Evolutionary conservation across 1,140 invertebrate genomes (phyloP), one percentile per base, ranked within the genome.

Genomic region (Paraescarpia echinospica): DNA sequence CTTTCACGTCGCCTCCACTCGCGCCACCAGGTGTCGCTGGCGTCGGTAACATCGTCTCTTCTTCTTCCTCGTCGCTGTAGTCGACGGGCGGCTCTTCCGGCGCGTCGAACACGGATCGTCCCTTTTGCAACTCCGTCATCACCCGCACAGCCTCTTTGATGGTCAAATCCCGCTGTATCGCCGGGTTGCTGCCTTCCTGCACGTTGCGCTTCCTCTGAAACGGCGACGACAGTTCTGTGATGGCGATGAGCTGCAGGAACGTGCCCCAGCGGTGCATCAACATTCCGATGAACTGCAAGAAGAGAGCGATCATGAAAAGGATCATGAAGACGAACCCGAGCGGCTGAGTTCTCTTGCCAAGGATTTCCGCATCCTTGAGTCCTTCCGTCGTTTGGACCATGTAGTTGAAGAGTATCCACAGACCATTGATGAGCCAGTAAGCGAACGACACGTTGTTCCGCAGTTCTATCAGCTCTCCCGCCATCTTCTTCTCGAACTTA

Each of bases 351-450:
- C 22, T 77, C 59, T 77, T 6, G 59, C 59, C 59, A 12, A 77
- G 27, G 59, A 77, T 77, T 0, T 2, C 22, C 22, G 27, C 27
- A 0, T 77, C 59, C 8, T 77, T 27, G 59, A 77, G 59, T 77
- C 27, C 59, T 18, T 77, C 22, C 14, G 59, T 77, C 33, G 91
- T 93, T 93, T 95, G 95, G 90, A 99, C 97, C 95, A 99, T 97
- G 97, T 99, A 98, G 94, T 99, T 98, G 97, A 99, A 99, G 95
- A 99, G 97, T 94, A 99, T 98, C 97, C 99, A 99, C 94, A 99
- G 97, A 93, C 98, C 98, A 97, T 99, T 99, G 95, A 99, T 96
- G 98, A 99, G 99, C 97, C 99, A 98, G 97, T 99, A 99, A 92
- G 97, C 98, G 97, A 99, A 99, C 35, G 99, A 98, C 93, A 98